A percentile compares a stretch with the other conserved stretches of the same genome.
Evolutionary conservation across 2,888 invertebrate species (phyloP).

Genomic region (Nematopogon swammerdamellus): DNA sequence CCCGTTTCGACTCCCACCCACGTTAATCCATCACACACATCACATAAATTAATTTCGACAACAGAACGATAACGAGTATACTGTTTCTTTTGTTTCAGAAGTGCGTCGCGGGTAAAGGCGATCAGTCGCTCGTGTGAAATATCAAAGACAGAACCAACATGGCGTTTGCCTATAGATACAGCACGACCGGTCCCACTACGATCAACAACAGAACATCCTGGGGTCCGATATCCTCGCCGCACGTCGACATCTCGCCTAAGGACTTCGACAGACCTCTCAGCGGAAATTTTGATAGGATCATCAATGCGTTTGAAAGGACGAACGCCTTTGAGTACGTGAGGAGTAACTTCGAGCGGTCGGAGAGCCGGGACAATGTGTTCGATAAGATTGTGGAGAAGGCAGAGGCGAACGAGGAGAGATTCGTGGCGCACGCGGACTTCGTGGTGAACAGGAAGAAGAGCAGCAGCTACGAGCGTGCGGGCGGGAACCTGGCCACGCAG

Average conservation of each 20-base stretch:
- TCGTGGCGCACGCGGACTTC: slow-evolving; percentile 36
- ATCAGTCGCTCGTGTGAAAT: not conserved
- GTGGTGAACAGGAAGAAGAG: slow-evolving; percentile 45
- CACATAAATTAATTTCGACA: not conserved
- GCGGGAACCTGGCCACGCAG: slow-evolving; percentile 50
- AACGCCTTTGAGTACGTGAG: slow-evolving; percentile 47
- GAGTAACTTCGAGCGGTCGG: slow-evolving; percentile 11
- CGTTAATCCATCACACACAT: too few species aligned
- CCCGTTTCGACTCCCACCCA: not conserved
- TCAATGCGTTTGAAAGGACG: slow-evolving; percentile 48
- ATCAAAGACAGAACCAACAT: too few species aligned
- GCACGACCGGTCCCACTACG: slow-evolving; percentile 30
- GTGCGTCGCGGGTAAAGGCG: not conserved
- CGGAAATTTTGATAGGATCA: slow-evolving; percentile 49
- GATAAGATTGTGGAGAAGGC: slow-evolving; percentile 15
- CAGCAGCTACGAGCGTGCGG: slow-evolving; percentile 45
- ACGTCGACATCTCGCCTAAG: slow-evolving; percentile 24
- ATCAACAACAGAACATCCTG: slow-evolving; percentile 54
- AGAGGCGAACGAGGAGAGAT: slow-evolving; percentile 26
- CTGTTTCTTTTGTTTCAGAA: not conserved
- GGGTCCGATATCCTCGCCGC: slow-evolving; percentile 58
- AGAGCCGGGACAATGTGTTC: slow-evolving; percentile 15
- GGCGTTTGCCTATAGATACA: slow-evolving; percentile 39
- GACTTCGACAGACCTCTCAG: slow-evolving; percentile 40
- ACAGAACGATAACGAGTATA: not conserved